phyloP scores from a whole-genome alignment of 2,888 invertebrate genomes.

The Morinoia aosen region DNA sequence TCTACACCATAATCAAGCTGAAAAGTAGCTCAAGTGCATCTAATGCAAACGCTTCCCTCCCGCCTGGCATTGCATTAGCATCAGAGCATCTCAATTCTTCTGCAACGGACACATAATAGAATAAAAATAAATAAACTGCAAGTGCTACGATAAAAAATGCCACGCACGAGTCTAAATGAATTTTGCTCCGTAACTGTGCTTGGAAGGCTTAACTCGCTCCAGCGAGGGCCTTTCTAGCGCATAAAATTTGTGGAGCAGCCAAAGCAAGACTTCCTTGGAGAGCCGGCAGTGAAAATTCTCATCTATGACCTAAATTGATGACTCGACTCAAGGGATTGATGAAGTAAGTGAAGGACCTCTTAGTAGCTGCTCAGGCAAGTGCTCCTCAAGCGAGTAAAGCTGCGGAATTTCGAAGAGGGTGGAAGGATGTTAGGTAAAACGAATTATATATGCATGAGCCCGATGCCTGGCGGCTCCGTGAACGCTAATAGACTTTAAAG shows the following conservation, averaged over 20 bases:
- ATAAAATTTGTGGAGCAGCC: neutral
- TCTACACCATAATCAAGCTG: too few relatives aligned
- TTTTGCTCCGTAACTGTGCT: neutral
- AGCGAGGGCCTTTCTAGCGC: neutral
- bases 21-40: too few relatives aligned
- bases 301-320: conserved; percentile 17
- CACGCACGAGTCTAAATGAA: neutral
- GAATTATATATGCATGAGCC: neutral
- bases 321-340: neutral
- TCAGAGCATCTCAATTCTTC: neutral
- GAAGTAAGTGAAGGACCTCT: neutral
- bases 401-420: neutral
- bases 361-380: neutral
- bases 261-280: neutral
- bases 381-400: neutral
- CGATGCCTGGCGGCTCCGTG: neutral
- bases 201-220: neutral
- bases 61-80: neutral
- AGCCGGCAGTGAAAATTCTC: neutral
- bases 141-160: neutral
- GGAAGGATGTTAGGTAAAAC: neutral
- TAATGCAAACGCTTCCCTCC: too few relatives aligned
- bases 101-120: neutral
- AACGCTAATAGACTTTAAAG: neutral
- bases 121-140: neutral